phyloP scores from a whole-genome alignment of 2,797 vertebrate genomes.

The Iguana delicatissima region DNA sequence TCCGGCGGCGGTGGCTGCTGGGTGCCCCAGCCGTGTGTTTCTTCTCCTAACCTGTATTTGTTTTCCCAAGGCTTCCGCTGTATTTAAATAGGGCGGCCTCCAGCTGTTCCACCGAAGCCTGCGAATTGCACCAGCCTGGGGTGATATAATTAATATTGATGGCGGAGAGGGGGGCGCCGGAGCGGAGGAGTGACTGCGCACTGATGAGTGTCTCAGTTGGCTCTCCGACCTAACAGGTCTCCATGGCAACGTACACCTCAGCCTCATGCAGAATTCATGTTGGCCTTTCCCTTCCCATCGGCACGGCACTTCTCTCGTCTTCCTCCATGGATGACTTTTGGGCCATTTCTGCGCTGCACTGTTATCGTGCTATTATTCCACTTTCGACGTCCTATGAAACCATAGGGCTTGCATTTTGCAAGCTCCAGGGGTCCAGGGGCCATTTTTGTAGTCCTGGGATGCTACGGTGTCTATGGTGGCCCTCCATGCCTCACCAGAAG shows the following conservation, averaged over 20 bases:
- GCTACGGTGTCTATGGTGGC: too few species aligned
- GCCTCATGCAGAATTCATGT: slow-evolving; percentile 87
- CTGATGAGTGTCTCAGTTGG: slow-evolving; percentile 74
- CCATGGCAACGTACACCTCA: slow-evolving; percentile 80
- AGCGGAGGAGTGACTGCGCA: slow-evolving; percentile 51
- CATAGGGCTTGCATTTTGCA: too few species aligned
- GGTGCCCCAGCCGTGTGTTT: neutral
- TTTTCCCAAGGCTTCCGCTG: neutral
- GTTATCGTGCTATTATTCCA: too few species aligned
- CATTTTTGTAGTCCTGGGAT: too few species aligned
- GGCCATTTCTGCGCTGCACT: too few species aligned
- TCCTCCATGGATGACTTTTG: neutral
- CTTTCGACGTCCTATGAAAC: too few species aligned
- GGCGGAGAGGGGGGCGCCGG: slow-evolving; percentile 18
- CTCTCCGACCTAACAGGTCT: slow-evolving; percentile 69
- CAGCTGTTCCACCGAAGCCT: slow-evolving; percentile 7
- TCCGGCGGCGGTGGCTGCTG: neutral
- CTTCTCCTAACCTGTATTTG: neutral
- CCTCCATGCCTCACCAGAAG: too few species aligned
- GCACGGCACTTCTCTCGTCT: slow-evolving; percentile 16
- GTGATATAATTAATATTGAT: slow-evolving; percentile 63
- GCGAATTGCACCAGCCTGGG: neutral
- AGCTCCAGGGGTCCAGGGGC: too few species aligned
- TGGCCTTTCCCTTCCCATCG: slow-evolving; percentile 76
- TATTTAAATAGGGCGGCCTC: slow-evolving; percentile 20